Conservation (phyloP, 2,113 vertebrate species). For the Oenanthe oenanthe region DNA sequence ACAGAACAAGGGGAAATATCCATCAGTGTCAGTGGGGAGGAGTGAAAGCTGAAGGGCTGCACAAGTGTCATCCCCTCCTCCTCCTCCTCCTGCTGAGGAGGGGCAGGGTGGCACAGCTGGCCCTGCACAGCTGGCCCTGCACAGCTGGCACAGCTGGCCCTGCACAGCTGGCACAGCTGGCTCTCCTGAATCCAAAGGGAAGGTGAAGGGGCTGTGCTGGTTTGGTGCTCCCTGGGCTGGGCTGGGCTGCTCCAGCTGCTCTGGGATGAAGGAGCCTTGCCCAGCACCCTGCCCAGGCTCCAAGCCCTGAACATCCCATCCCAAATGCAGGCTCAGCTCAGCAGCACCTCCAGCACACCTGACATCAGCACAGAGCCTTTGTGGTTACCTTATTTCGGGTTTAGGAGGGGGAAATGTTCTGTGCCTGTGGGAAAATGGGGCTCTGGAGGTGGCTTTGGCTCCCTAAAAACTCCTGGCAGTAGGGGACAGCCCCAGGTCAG, state of each 20-base stretch:
- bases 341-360: background rate
- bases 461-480: background rate
- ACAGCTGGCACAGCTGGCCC: background rate
- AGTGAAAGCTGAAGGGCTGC: background rate
- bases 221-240: background rate
- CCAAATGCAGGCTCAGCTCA: background rate
- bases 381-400: background rate
- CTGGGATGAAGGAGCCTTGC: background rate
- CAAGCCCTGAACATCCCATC: background rate
- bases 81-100: too few species aligned
- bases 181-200: background rate
- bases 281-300: background rate
- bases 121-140: too few species aligned
- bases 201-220: background rate
- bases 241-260: background rate
- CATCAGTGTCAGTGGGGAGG: background rate
- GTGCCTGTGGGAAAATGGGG: background rate
- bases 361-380: accelerated
- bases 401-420: background rate
- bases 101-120: too few species aligned
- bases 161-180: background rate
- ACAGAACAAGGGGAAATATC: background rate
- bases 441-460: background rate
- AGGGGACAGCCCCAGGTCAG: background rate
- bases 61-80: background rate